Conservation (phyloP, 2,888 invertebrate species). For the Diplazon laetatorius region DNA sequence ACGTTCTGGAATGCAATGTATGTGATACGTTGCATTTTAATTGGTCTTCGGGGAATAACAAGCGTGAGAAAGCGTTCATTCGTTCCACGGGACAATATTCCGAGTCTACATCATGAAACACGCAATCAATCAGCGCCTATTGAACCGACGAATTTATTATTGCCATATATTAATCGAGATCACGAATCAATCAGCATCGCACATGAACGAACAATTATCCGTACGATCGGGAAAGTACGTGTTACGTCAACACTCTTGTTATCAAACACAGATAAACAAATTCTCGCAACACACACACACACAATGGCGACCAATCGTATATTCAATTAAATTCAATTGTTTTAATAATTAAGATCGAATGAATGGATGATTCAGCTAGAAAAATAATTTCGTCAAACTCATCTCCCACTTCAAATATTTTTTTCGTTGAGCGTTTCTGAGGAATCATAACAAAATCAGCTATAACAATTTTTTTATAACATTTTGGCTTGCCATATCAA, state of each 20-base stretch:
- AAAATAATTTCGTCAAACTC: too few species aligned
- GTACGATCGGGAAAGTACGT: not conserved
- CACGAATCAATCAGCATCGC: conserved; percentile 47
- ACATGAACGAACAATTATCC: conserved; percentile 28
- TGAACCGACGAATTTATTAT: conserved; percentile 59
- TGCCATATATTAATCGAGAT: conserved; percentile 47
- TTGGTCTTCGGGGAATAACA: conserved; percentile 31
- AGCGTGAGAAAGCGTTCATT: conserved; percentile 56
- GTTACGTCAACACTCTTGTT: not conserved
- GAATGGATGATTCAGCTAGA: too few species aligned
- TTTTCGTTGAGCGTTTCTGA: too few species aligned
- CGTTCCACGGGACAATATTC: not conserved
- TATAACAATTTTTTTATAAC: too few species aligned
- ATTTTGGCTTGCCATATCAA: too few species aligned
- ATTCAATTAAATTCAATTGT: too few species aligned
- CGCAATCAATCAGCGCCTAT: conserved; percentile 53
- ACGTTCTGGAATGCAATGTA: conserved; percentile 34
- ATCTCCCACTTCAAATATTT: too few species aligned
- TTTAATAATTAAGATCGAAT: too few species aligned
- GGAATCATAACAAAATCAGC: too few species aligned
- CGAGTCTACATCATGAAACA: not conserved
- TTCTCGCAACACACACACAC: too few species aligned
- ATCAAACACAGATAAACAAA: not conserved
- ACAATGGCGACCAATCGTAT: too few species aligned
- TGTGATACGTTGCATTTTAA: conserved; percentile 31